These are phyloP conservation scores for Gastrophryne carolinensis DNA, from an alignment of 2,797 vertebrate genomes.

Conservation along the genomic window DNA sequence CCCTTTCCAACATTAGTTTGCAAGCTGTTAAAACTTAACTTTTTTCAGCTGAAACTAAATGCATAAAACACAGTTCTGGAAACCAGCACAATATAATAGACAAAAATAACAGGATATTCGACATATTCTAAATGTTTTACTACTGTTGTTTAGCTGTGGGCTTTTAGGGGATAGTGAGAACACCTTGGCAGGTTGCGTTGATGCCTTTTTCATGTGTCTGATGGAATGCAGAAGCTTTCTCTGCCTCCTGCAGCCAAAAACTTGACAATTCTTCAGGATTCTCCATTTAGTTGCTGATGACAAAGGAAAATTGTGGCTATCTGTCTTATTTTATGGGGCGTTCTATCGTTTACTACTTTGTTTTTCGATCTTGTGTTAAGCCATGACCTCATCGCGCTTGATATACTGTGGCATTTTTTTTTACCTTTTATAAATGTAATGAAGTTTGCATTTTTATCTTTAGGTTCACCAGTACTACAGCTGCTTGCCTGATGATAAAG, in stretches of 20 bases:
- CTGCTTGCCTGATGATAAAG: conserved; percentile 96
- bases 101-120: neutral
- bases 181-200: neutral
- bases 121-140: conserved; percentile 1
- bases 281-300: neutral
- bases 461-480: conserved; percentile 98
- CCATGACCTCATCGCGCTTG: neutral
- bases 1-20: no score
- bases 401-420: neutral
- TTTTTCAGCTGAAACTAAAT: neutral
- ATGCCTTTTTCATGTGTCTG: conserved; percentile 29
- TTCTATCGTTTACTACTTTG: neutral
- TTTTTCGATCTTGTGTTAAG: neutral
- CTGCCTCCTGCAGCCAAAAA: neutral
- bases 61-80: neutral
- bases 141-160: neutral
- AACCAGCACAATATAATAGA: neutral
- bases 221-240: conserved; percentile 4
- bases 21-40: neutral
- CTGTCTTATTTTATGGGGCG: neutral
- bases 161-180: neutral
- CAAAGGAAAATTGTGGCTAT: neutral
- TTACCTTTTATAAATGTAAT: neutral
- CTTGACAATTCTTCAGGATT: neutral
- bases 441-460: neutral